phyloP scores from a whole-genome alignment of 2,113 vertebrate species.

The Steatornis caripensis region DNA sequence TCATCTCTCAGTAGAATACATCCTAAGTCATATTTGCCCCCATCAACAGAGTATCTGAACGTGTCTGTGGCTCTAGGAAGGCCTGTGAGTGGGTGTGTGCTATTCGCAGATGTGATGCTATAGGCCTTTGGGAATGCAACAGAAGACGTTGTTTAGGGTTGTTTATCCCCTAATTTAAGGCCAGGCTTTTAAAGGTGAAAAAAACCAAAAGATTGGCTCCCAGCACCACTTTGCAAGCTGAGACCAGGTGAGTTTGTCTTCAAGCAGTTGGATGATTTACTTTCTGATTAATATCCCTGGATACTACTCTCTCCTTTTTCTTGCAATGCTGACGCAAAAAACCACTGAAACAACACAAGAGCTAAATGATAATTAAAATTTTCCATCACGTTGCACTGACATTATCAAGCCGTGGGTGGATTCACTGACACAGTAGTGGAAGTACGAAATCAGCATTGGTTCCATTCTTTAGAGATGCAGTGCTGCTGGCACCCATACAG shows the following conservation, averaged over 20 bases:
- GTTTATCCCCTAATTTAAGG: background rate
- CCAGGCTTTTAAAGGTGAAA: background rate
- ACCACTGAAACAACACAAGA: background rate
- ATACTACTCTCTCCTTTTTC: background rate
- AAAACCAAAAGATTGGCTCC: background rate
- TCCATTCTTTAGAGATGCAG: slow-evolving; percentile 51
- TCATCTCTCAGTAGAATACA: background rate
- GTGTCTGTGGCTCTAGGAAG: background rate
- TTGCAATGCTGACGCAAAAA: background rate
- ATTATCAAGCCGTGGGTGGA: slow-evolving; percentile 38
- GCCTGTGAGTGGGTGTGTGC: background rate
- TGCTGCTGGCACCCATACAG: slow-evolving; percentile 27
- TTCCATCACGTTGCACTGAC: slow-evolving; percentile 26
- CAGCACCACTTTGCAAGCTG: background rate
- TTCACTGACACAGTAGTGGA: slow-evolving; percentile 48
- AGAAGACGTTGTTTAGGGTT: background rate
- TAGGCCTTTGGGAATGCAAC: background rate
- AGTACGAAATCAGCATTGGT: slow-evolving; percentile 21
- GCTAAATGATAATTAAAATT: slow-evolving; percentile 12
- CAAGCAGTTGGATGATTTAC: background rate
- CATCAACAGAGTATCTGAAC: background rate
- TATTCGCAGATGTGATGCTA: background rate
- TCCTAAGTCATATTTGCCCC: background rate
- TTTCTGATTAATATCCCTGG: background rate
- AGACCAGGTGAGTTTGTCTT: background rate